A percentile compares a stretch with the other conserved stretches of the same genome.
These are phyloP conservation scores for Polypterus senegalus DNA, from an alignment of 2,113 vertebrate species.

Conservation along the genomic window DNA sequence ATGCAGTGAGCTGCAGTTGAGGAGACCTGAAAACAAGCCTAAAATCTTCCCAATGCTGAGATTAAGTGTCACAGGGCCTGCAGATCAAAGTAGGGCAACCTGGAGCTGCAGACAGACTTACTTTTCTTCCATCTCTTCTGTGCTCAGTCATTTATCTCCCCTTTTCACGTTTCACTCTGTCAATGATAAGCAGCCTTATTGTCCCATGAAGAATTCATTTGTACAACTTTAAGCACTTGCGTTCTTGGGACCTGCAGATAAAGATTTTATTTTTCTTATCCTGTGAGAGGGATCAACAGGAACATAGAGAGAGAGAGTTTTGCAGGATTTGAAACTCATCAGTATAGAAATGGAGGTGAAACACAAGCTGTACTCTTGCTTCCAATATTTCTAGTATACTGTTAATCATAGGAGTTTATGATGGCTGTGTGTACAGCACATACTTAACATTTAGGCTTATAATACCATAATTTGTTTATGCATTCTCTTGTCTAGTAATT, in stretches of 20 bases:
- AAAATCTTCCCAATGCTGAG: background rate
- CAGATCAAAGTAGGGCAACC: background rate
- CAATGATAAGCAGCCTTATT: background rate
- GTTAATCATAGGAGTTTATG: too few species aligned
- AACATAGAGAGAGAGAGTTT: too few species aligned
- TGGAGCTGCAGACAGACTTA: background rate
- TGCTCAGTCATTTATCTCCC: background rate
- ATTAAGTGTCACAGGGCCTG: background rate
- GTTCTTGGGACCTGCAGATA: background rate
- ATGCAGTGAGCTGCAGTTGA: conserved; percentile 4
- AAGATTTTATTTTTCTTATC: background rate
- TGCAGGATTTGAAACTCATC: too few species aligned
- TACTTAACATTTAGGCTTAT: too few species aligned
- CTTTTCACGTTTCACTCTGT: background rate
- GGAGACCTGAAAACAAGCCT: background rate
- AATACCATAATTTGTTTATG: too few species aligned
- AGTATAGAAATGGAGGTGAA: too few species aligned
- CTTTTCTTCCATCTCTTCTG: background rate
- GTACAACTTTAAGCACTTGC: background rate
- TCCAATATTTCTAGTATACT: too few species aligned
- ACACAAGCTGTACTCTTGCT: too few species aligned
- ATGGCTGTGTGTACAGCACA: too few species aligned
- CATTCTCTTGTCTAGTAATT: too few species aligned
- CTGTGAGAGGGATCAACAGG: too few species aligned
- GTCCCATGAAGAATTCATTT: conserved; percentile 5